These are phyloP conservation scores for Andrena hattorfiana DNA, from an alignment of 2,888 invertebrate species.

Conservation along the genomic window DNA sequence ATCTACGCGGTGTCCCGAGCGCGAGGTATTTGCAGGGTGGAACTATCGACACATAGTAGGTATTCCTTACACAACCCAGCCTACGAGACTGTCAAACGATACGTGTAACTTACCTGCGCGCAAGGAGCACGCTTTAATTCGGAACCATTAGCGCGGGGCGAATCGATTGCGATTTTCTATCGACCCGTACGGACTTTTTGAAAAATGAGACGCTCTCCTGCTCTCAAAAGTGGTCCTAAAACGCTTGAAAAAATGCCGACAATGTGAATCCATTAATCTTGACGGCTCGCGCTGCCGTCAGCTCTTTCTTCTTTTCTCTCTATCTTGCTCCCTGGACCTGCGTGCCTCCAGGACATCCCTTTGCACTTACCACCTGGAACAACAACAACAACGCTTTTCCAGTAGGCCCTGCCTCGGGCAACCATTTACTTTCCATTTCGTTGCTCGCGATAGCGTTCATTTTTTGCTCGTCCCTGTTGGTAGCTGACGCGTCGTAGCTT, in stretches of 20 bases:
- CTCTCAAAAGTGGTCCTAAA: constrained; percentile 84
- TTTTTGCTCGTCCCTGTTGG: neutral
- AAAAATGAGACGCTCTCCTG: constrained; percentile 83
- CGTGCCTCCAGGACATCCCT: constrained; percentile 79
- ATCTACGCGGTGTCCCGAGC: neutral
- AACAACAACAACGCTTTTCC: constrained; percentile 61
- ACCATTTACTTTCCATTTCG: constrained; percentile 34
- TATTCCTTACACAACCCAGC: constrained; percentile 39
- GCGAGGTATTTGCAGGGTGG: constrained; percentile 3
- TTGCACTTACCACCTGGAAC: constrained; percentile 80
- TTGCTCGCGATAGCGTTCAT: constrained; percentile 8
- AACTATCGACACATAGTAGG: neutral
- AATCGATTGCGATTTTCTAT: constrained; percentile 82
- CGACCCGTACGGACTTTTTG: constrained; percentile 79
- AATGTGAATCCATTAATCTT: constrained; percentile 85
- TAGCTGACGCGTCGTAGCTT: too few relatives aligned
- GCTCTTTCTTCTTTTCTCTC: constrained; percentile 58
- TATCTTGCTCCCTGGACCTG: constrained; percentile 61
- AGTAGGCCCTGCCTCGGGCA: constrained; percentile 24
- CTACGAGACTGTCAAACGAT: constrained; percentile 17
- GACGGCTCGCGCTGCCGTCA: constrained; percentile 54
- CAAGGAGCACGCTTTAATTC: constrained; percentile 77
- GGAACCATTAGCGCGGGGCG: constrained; percentile 82
- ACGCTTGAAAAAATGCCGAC: constrained; percentile 85
- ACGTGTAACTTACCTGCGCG: constrained; percentile 47